Evolutionary conservation across 2,888 invertebrate species (phyloP).

Genomic region (Acrobeloides nanus): DNA sequence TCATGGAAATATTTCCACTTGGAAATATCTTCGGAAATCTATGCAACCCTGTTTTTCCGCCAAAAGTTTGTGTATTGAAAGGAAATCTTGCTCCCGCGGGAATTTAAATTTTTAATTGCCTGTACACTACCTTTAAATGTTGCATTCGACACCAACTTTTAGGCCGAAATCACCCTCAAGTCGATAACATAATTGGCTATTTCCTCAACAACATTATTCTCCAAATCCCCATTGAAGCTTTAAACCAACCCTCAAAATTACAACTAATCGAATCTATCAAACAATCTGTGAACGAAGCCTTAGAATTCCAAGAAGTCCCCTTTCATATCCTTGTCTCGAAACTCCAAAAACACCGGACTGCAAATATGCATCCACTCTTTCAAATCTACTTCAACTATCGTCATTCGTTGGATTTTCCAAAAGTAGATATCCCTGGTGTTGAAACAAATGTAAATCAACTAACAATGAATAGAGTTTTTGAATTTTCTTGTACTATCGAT

Average conservation of each 20-base stretch:
- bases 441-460: slow-evolving; percentile 29
- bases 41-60: too few relatives aligned
- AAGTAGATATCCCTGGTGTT: slow-evolving; percentile 23
- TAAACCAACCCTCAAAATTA: too few relatives aligned
- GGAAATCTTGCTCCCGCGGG: too few relatives aligned
- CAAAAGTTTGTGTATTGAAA: too few relatives aligned
- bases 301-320: slow-evolving; percentile 19
- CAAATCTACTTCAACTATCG: slow-evolving; percentile 33
- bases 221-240: slow-evolving; percentile 2
- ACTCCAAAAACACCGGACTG: slow-evolving; percentile 9
- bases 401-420: slow-evolving; percentile 41
- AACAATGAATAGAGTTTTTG: slow-evolving; percentile 38
- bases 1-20: too few relatives aligned
- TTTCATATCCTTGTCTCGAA: slow-evolving; percentile 19
- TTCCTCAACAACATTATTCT: slow-evolving; percentile 33
- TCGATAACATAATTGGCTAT: slow-evolving; percentile 37
- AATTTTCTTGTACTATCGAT: slow-evolving; percentile 42
- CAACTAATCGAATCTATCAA: slow-evolving; percentile 13
- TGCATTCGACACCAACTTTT: slow-evolving; percentile 32
- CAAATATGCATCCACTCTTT: slow-evolving; percentile 14
- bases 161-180: slow-evolving; percentile 29
- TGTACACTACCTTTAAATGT: too few relatives aligned
- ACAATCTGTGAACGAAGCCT: slow-evolving; percentile 12
- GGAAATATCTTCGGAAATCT: too few relatives aligned
- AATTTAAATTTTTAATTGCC: too few relatives aligned